Evolutionary conservation across 2,888 invertebrate genomes (phyloP).

Genomic region (Microctonus brassicae): DNA sequence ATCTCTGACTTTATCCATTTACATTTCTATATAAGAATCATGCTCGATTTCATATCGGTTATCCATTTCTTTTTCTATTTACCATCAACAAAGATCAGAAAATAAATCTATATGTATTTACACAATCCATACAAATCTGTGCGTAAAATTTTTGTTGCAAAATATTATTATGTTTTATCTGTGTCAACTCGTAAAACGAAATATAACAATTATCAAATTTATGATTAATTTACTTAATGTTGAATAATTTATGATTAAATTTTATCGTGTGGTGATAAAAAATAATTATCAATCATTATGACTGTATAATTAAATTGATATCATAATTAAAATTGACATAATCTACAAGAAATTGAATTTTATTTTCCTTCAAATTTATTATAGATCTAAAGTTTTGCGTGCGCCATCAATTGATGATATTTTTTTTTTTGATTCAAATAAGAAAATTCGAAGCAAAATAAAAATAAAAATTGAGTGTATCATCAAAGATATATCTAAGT

Average conservation of each 20-base stretch:
- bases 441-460: too few relatives aligned
- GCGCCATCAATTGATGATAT: too few relatives aligned
- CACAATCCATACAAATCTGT: background rate
- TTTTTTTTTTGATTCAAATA: too few relatives aligned
- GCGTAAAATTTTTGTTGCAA: background rate
- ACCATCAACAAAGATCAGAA: background rate
- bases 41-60: conserved; percentile 2
- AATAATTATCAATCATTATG: too few relatives aligned
- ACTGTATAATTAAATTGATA: too few relatives aligned
- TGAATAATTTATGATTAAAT: background rate
- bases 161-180: background rate
- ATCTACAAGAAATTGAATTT: too few relatives aligned
- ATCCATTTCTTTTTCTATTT: background rate
- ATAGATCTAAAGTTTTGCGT: too few relatives aligned
- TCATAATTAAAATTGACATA: too few relatives aligned
- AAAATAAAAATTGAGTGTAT: too few relatives aligned
- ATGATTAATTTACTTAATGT: background rate
- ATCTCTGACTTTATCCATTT: background rate
- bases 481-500: too few relatives aligned
- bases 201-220: background rate
- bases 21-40: background rate
- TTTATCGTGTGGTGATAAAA: too few relatives aligned
- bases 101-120: background rate
- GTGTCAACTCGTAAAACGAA: background rate
- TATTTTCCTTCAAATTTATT: too few relatives aligned